phyloP scores from a whole-genome alignment of 2,113 vertebrate genomes.

The Bubo bubo region DNA sequence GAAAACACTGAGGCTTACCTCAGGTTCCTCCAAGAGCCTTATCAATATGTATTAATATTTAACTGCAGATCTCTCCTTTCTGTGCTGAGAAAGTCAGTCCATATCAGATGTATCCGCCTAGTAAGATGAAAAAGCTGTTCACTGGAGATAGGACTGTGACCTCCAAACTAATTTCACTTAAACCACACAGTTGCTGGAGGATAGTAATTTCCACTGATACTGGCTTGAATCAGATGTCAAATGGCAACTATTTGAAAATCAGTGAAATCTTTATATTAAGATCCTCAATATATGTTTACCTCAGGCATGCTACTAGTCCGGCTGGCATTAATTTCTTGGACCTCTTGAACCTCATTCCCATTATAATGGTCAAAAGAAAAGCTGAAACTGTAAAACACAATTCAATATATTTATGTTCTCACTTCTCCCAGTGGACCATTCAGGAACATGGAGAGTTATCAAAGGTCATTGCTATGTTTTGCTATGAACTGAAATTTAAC shows the following conservation, averaged over 20 bases:
- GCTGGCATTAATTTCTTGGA: constrained; percentile 92
- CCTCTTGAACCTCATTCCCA: constrained; percentile 92
- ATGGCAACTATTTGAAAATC: not conserved
- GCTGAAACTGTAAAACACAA: constrained; percentile 81
- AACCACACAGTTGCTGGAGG: not conserved
- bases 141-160: not conserved
- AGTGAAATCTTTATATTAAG: not conserved
- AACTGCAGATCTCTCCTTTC: not conserved
- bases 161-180: not conserved
- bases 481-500: not conserved
- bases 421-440: not conserved
- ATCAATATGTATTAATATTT: not conserved
- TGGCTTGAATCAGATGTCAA: not conserved
- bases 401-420: not conserved
- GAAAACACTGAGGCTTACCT: not conserved
- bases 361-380: constrained; percentile 82
- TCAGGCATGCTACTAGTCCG: constrained; percentile 85
- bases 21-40: not conserved
- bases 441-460: not conserved
- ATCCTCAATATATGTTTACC: constrained; percentile 72
- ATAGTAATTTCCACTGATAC: not conserved
- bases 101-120: not conserved
- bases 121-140: not conserved
- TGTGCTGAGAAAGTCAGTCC: not conserved
- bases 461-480: not conserved